Conservation (phyloP, 2,113 vertebrate genomes). For the Zapus hudsonius region DNA sequence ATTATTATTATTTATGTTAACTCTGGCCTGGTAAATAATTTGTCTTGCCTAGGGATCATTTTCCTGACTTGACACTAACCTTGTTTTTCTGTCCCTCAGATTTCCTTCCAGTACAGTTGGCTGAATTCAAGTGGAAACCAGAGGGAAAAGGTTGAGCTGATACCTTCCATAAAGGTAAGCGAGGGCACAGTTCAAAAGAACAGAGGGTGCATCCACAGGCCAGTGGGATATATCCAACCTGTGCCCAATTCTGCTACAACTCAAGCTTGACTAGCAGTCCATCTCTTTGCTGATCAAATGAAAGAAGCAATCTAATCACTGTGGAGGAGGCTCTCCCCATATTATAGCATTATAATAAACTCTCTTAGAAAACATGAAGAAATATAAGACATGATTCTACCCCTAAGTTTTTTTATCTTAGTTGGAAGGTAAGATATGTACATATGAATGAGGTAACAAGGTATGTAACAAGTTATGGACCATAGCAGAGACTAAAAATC, state of each 20-base stretch:
- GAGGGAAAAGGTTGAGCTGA: background rate
- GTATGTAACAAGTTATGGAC: background rate
- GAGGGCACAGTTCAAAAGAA: background rate
- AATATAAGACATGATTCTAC: slow-evolving; percentile 14
- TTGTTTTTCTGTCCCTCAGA: background rate
- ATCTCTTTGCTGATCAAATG: background rate
- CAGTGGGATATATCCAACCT: background rate
- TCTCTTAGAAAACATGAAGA: background rate
- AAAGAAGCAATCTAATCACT: slow-evolving; percentile 4
- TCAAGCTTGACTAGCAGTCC: background rate
- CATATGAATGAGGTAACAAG: background rate
- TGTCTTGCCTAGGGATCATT: no score
- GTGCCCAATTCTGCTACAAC: background rate
- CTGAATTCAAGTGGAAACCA: background rate
- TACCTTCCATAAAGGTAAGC: background rate
- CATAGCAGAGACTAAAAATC: slow-evolving; percentile 14
- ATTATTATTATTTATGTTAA: no score
- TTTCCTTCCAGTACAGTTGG: background rate
- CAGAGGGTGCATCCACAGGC: background rate
- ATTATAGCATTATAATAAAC: background rate
- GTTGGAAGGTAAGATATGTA: background rate
- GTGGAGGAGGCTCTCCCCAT: background rate
- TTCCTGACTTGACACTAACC: background rate
- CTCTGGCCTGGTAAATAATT: no score
- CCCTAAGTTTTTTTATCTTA: background rate